A percentile compares a stretch with the other conserved stretches of the same genome.
Conservation (phyloP, 37 sponge, comb jelly and placozoan species). For the Beroe ovata region DNA sequence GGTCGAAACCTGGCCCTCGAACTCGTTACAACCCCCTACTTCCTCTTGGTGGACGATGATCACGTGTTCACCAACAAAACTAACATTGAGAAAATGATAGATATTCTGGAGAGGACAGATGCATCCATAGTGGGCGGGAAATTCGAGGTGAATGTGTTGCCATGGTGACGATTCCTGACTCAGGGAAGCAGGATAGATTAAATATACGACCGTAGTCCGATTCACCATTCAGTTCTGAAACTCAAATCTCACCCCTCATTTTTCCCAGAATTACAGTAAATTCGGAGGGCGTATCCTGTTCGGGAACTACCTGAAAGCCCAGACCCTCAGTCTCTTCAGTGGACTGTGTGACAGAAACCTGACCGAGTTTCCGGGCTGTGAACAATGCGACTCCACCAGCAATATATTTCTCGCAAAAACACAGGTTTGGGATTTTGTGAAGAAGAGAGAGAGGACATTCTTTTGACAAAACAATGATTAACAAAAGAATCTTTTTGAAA, state of each 20-base stretch:
- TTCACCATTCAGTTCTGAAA: too few relatives aligned
- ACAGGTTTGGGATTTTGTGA: background rate
- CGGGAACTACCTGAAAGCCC: background rate
- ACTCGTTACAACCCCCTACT: background rate
- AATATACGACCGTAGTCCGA: too few relatives aligned
- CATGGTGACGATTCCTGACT: too few relatives aligned
- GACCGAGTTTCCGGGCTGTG: background rate
- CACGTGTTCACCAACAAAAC: background rate
- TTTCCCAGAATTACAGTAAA: too few relatives aligned
- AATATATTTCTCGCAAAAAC: background rate
- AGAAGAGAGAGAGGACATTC: too few relatives aligned
- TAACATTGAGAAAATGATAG: constrained; percentile 13
- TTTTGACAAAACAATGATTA: too few relatives aligned
- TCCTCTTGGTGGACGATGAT: constrained; percentile 12
- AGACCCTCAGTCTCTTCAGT: background rate
- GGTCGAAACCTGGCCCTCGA: background rate
- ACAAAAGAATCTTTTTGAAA: too few relatives aligned
- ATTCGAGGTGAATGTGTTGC: too few relatives aligned
- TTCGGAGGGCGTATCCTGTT: too few relatives aligned
- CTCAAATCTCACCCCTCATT: too few relatives aligned
- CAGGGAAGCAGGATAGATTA: too few relatives aligned
- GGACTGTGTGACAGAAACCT: background rate
- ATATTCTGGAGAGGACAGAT: constrained; percentile 10
- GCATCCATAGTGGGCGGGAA: background rate
- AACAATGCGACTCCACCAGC: background rate